Base-by-base conservation (phyloP, 2,888 invertebrate species). In the Peribatodes rhomboidaria region DNA sequence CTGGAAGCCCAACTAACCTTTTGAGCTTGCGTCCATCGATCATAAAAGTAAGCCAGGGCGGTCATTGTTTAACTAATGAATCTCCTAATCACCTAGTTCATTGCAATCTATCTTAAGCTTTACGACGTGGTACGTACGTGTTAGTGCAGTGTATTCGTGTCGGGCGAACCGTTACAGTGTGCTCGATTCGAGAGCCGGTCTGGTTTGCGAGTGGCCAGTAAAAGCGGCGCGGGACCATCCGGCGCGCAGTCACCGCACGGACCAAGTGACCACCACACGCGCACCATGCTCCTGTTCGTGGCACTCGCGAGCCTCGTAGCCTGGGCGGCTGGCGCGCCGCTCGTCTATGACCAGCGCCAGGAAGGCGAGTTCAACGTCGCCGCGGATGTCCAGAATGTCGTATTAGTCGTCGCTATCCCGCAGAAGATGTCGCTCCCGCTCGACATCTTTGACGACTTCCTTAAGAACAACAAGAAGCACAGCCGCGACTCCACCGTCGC, bases 351-450 rank as follows among this genome's bases (percentile, higher is more conserved):
- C 83, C 96, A 97, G 80, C 94, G 96, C 0, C 97, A 97, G 83
- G 96, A 96, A 61, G 97, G 97, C n/a, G 94, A 95, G 2, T 82
- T 94, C 68, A 97, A 97, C 84, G 94, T 97, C 11, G 94, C 95
- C 55, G 96, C 96, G 0, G 96, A 97, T 81, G 87, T 97, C 10
- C 95, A 96, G 71, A 97, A 97, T 79, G 94, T 97, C 69, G 90
- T 97, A 69, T 87, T 97, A 55, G 84, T 97, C 27, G 83, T 97
- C n/a, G 94, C 95, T 0, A 87, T 95, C 20, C 94, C 94, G 2
- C 79, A 84, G 49, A 89, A 88, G 65, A 53, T 84, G 65, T 69
- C 77, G 0, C 54, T 74, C 9, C 68, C 85, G 1, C 52, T 77
- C 20, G 81, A 79, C 50, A 14, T 87, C 2, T 72, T 87, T 42